phyloP scores from a whole-genome alignment of 2,888 invertebrate genomes.

The Furcula furcula region DNA sequence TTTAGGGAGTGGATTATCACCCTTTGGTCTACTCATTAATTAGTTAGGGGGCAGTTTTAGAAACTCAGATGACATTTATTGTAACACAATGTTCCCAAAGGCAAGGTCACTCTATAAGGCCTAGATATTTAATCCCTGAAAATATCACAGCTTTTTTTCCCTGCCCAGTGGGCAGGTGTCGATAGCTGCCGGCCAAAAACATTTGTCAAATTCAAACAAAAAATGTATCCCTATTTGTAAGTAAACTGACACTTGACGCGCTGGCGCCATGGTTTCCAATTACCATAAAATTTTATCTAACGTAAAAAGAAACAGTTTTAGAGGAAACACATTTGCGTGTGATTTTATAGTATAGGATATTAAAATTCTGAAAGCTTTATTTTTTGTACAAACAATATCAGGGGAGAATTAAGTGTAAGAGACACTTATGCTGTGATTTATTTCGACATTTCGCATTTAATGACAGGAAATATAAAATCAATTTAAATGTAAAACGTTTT shows the following conservation, averaged over 20 bases:
- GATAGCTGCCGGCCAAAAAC: constrained; percentile 14
- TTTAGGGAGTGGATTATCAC: too few relatives aligned
- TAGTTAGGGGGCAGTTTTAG: too few relatives aligned
- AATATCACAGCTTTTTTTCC: too few relatives aligned
- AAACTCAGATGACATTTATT: too few relatives aligned
- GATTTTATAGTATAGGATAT: constrained; percentile 24
- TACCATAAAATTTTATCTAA: constrained; percentile 29
- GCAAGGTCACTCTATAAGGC: too few relatives aligned
- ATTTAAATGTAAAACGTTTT: too few relatives aligned
- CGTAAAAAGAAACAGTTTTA: constrained; percentile 27
- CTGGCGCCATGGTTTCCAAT: constrained; percentile 29
- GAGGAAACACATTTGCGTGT: constrained; percentile 22
- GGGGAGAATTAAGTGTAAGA: constrained; percentile 3
- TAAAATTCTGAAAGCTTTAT: constrained; percentile 22
- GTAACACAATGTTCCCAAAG: too few relatives aligned
- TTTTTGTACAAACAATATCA: constrained; percentile 12
- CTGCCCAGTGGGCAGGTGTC: constrained; percentile 22
- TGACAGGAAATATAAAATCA: too few relatives aligned
- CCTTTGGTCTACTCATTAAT: too few relatives aligned
- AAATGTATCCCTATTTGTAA: constrained; percentile 22
- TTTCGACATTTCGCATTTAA: neutral
- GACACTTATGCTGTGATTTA: neutral
- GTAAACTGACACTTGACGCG: constrained; percentile 29
- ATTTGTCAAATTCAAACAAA: constrained; percentile 10
- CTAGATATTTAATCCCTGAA: too few relatives aligned